Conservation (phyloP, 1,140 invertebrate genomes). For the Goniozus legneri region DNA sequence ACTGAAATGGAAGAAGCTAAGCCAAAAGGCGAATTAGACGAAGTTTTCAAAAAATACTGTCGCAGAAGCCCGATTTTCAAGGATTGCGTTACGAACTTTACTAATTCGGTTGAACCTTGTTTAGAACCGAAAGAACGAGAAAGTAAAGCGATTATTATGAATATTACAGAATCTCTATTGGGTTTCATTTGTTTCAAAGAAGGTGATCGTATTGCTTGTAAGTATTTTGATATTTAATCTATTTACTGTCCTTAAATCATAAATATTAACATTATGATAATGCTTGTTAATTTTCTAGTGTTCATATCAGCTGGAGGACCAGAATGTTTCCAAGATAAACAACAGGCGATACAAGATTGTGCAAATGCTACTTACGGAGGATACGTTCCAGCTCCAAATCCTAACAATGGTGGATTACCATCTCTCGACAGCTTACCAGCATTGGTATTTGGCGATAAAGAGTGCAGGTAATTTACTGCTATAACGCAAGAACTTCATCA, state of each 20-base stretch:
- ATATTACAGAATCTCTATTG: constrained; percentile 63
- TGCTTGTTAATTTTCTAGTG: constrained; percentile 48
- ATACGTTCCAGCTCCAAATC: constrained; percentile 29
- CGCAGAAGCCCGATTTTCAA: constrained; percentile 59
- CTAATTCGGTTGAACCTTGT: constrained; percentile 60
- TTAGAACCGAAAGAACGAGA: constrained; percentile 60
- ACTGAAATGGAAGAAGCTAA: constrained; percentile 61
- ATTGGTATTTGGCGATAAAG: constrained; percentile 53
- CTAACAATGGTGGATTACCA: constrained; percentile 38
- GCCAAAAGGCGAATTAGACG: constrained; percentile 60
- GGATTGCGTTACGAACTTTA: constrained; percentile 62
- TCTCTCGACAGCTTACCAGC: constrained; percentile 54
- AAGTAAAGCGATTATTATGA: constrained; percentile 58
- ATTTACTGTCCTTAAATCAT: constrained; percentile 9
- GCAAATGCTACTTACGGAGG: constrained; percentile 59
- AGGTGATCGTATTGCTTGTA: constrained; percentile 76
- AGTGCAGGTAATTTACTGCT: constrained; percentile 54
- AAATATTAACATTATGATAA: too few species aligned
- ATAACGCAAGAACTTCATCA: neutral
- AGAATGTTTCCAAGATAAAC: constrained; percentile 65
- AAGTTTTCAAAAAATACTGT: constrained; percentile 69
- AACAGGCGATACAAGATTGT: constrained; percentile 61
- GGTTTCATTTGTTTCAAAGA: constrained; percentile 74
- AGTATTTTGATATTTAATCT: constrained; percentile 38
- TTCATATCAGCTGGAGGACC: constrained; percentile 75